Percentiles rank a stretch among this genome's conserved stretches.
These are phyloP conservation scores for Synanthedon vespiformis DNA, from an alignment of 2,888 invertebrate genomes.

Conservation along the genomic window DNA sequence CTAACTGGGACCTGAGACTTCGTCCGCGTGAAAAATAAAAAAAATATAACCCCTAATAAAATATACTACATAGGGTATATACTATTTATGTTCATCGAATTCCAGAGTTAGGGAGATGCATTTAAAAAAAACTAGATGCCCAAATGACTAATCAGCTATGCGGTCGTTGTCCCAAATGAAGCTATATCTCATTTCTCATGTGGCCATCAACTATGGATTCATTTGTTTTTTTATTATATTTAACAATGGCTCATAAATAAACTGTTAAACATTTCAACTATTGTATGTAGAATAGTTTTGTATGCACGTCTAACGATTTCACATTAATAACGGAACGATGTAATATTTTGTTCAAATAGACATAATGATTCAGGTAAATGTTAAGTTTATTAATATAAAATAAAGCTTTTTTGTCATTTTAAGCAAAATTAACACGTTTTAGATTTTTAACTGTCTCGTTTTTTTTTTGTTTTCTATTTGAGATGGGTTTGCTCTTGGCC, in stretches of 20 bases:
- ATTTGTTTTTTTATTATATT: background rate
- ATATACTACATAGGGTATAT: too few relatives aligned
- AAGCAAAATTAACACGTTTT: too few relatives aligned
- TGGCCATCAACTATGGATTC: background rate
- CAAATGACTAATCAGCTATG: background rate
- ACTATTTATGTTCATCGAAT: too few relatives aligned
- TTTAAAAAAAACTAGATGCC: background rate
- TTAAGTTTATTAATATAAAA: background rate
- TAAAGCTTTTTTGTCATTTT: too few relatives aligned
- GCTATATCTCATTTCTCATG: background rate
- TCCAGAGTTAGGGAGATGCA: too few relatives aligned
- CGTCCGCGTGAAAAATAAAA: too few relatives aligned
- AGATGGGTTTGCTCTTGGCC: too few relatives aligned
- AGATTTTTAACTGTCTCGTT: too few relatives aligned
- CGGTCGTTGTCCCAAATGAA: background rate
- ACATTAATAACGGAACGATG: background rate
- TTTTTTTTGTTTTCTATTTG: too few relatives aligned
- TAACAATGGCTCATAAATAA: background rate
- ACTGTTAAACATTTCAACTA: background rate
- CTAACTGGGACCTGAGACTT: too few relatives aligned
- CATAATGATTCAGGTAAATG: background rate
- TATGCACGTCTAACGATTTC: background rate
- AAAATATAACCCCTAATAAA: too few relatives aligned
- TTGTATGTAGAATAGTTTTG: background rate
- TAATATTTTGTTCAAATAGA: background rate